Evolutionary conservation across 2,797 vertebrate species (phyloP), one percentile per base, ranked within the genome.

Genomic region (Aotus griseimembra): DNA sequence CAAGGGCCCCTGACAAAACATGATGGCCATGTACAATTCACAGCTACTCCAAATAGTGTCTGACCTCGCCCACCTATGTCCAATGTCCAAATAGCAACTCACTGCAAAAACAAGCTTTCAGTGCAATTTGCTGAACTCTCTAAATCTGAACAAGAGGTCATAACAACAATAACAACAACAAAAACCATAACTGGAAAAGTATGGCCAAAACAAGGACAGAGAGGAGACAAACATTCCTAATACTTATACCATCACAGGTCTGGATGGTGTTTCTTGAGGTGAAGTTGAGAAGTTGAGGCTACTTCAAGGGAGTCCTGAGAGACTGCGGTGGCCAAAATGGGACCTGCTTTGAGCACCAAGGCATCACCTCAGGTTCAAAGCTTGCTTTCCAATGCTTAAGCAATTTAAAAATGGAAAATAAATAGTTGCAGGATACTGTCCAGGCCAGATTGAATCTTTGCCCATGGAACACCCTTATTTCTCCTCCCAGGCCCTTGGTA

Each of bases 401-500:
- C 61, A 50, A 17, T 64, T 95, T 58, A 52, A 1, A n/a, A 95
- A 61, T 5, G 2, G 33, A 30, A 86, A 89, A 50, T 39, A 46
- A 92, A 88, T 67, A 92, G 26, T 57, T 88, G 9, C 3, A 79
- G 58, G 30, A 76, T 41, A 82, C 15, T 17, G 8, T 93, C 70
- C 57, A 90, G 61, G 30, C 75, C 50, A 90, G 61, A 81, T 14
- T 64, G 41, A 61, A 85, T 89, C 57, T 12, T 73, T 90, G 58
- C 44, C 58, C 22, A 33, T n/a, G 8, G 36, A 84, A 91, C 3
- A 12, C 39, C 24, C 30, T 96, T 87, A 24, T 73, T 82, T 82
- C 52, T 95, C 70, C 86, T 19, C 70, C 82, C 67, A 93, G 67
- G 70, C 14, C 15, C 24, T 50, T 95, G 55, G 61, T 79, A 73